These are phyloP conservation scores for Euplagia quadripunctaria DNA, from an alignment of 2,888 invertebrate species.

Conservation along the genomic window DNA sequence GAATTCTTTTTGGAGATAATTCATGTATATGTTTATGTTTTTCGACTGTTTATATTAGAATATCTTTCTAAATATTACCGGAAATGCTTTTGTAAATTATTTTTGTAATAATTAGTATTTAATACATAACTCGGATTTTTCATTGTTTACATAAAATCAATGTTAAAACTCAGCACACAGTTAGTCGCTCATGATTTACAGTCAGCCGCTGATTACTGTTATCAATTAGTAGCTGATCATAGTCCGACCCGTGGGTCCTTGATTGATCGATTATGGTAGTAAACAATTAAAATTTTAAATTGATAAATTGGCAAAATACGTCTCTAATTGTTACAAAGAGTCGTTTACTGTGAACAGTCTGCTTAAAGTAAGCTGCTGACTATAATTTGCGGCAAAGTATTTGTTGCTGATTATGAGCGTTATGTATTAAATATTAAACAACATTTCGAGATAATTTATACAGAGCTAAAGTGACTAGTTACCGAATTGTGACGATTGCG, in stretches of 20 bases:
- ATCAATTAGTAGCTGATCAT: not conserved
- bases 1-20: not conserved
- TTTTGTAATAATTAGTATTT: not conserved
- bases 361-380: not conserved
- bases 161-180: not conserved
- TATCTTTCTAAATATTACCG: constrained; percentile 20
- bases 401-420: not conserved
- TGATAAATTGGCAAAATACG: not conserved
- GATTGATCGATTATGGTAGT: not conserved
- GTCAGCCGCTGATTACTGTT: not conserved
- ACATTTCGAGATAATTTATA: constrained; percentile 13
- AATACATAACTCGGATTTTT: not conserved
- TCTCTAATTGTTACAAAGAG: not conserved
- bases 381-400: constrained; percentile 7
- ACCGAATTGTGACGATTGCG: constrained; percentile 23
- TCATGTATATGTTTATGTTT: not conserved
- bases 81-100: constrained; percentile 14
- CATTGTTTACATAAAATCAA: too few species aligned
- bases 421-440: constrained; percentile 6
- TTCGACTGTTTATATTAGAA: constrained; percentile 2
- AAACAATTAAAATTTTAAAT: not conserved
- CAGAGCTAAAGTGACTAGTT: constrained; percentile 21
- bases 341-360: not conserved
- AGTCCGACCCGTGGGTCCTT: not conserved
- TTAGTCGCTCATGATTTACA: not conserved